Evolutionary conservation across 1,140 invertebrate species (phyloP).

Genomic region (Tribolium castaneum): DNA sequence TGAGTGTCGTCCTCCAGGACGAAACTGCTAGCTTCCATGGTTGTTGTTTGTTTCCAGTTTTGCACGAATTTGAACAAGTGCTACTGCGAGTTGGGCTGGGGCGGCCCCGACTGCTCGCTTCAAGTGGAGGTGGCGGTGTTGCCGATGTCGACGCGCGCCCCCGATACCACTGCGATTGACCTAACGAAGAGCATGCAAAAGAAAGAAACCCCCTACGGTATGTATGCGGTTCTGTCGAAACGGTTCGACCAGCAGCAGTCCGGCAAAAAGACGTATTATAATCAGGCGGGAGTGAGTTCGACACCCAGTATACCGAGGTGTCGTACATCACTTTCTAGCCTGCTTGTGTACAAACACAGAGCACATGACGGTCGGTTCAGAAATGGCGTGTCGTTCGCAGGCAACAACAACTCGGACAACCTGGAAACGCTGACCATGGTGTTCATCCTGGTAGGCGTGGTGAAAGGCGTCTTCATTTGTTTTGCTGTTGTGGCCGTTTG

Average conservation of each 20-base stretch:
- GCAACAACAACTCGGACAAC: slow-evolving; percentile 76
- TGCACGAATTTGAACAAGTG: slow-evolving; percentile 95
- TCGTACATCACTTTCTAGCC: background rate
- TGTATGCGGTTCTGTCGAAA: slow-evolving; percentile 62
- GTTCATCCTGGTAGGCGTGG: slow-evolving; percentile 90
- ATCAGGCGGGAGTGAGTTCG: background rate
- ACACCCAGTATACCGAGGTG: background rate
- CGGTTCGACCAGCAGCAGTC: background rate
- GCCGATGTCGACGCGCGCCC: slow-evolving; percentile 65
- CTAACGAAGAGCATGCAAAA: slow-evolving; percentile 80
- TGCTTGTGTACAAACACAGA: slow-evolving; percentile 54
- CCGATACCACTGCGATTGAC: slow-evolving; percentile 62
- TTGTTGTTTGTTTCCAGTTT: slow-evolving; percentile 70
- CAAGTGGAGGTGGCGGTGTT: slow-evolving; percentile 73
- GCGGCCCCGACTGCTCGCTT: slow-evolving; percentile 88
- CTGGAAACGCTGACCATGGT: slow-evolving; percentile 91
- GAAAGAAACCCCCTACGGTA: slow-evolving; percentile 91
- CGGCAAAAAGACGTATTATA: background rate
- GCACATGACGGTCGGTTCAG: slow-evolving; percentile 42
- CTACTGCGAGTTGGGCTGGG: slow-evolving; percentile 90
- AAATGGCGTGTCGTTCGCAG: slow-evolving; percentile 65
- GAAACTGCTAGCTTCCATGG: no score
- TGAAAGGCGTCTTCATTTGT: slow-evolving; percentile 92
- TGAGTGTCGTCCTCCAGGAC: no score
- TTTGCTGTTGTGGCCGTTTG: slow-evolving; percentile 94